Percentiles rank a stretch among this genome's conserved stretches.
phyloP scores from a whole-genome alignment of 2,888 invertebrate species.

The Phaonia tiefii region DNA sequence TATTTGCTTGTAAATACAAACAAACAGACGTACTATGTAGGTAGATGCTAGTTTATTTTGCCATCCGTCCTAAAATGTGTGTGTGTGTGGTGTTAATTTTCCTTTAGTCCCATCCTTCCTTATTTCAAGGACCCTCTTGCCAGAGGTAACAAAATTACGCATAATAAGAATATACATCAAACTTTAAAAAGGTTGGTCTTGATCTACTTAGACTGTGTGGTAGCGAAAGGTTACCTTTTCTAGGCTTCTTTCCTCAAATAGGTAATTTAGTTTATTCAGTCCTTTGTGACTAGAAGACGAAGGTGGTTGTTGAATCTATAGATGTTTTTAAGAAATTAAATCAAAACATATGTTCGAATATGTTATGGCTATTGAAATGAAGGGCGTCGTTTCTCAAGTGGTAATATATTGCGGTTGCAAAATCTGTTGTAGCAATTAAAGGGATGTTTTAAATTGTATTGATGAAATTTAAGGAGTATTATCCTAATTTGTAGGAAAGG shows the following conservation, averaged over 20 bases:
- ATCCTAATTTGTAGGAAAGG: no score
- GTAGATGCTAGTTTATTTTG: not conserved
- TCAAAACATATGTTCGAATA: conserved; percentile 31
- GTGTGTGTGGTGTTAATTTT: not conserved
- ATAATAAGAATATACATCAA: conserved; percentile 16
- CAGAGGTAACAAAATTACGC: not conserved
- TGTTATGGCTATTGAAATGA: no score
- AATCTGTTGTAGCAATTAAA: no score
- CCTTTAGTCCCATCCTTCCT: no score
- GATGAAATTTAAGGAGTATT: no score
- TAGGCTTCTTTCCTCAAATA: not conserved
- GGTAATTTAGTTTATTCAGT: not conserved
- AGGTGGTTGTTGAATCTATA: conserved; percentile 31
- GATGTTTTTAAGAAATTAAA: conserved; percentile 19
- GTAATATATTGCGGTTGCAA: no score
- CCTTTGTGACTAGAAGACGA: no score
- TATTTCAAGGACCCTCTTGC: not conserved
- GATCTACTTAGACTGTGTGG: not conserved
- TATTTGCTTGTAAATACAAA: conserved; percentile 28
- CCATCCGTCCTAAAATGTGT: not conserved
- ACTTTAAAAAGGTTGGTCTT: conserved; percentile 19
- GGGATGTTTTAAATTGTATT: no score
- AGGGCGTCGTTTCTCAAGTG: no score
- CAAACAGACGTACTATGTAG: not conserved
- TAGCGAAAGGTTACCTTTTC: not conserved